Evolutionary conservation across 2,888 invertebrate species (phyloP), one percentile per base, ranked within the genome.

Genomic region (Gymnosoma rotundatum): DNA sequence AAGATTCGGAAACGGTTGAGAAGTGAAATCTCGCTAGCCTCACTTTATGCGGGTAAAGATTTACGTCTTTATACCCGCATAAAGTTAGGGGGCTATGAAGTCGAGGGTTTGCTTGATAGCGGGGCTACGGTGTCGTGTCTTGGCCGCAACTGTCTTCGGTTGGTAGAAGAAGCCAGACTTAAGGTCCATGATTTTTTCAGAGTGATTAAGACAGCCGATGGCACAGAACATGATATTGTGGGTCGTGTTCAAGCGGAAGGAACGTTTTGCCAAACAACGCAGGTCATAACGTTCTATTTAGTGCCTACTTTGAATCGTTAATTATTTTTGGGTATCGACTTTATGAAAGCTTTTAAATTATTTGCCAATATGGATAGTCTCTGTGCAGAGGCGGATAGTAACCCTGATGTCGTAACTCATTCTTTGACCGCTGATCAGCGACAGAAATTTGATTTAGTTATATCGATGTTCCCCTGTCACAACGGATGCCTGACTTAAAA

Each of bases 301-400:
- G 61, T 72, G 12, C 61, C 72, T 14, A 36, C 48, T 5, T 38
- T 61, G 4, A 69, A 18, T 38, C 18, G 69, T 5, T 42, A 69
- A 16, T 32, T 72, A 16, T 72, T 61, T n/a, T 50, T 61, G 12
- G 60, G 72, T 4, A 32, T 72, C 8, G 72, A 72, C 10, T 72
- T 72, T 20, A 61, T 72, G 72, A 45, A 20, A 36, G 20, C 0
- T 6, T 73, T 73, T 7, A 5, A 36, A 16, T 14, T 73, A 6
- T 61, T 73, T 10, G 50, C 61, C 2, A 20, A 14, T 18, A 12
- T 73, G 10, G 36, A 52, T 5, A 70, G 32, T 32, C 32, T 70
- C 2, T 60, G 70, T 10, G 60, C 58, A 9, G 48, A 60, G 32
- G 18, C 60, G 10, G 32, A 32, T 10, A 25, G 8, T 20, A 20